Percentiles rank a stretch among this genome's conserved stretches.
These are phyloP conservation scores for Phaethon lepturus DNA, from an alignment of 2,113 vertebrate genomes.

Conservation along the genomic window DNA sequence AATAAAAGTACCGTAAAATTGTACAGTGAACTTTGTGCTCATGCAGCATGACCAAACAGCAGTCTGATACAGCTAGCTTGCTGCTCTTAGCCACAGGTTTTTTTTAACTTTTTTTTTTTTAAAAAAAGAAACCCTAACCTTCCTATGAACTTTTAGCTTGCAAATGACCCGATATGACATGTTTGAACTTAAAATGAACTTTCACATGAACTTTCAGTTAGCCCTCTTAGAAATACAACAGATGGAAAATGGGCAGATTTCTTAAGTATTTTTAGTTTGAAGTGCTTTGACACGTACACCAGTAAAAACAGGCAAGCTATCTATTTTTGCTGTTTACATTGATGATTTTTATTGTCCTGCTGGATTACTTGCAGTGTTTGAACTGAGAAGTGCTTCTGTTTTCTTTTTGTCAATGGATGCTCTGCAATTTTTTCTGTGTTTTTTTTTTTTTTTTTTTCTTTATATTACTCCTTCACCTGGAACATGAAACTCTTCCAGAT, in stretches of 20 bases:
- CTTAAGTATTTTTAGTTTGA: slow-evolving; percentile 76
- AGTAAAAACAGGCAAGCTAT: slow-evolving; percentile 58
- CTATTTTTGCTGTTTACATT: slow-evolving; percentile 72
- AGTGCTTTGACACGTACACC: slow-evolving; percentile 70
- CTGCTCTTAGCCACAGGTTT: background rate
- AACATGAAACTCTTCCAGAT: background rate
- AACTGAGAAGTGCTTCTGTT: background rate
- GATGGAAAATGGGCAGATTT: slow-evolving; percentile 79
- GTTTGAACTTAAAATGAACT: slow-evolving; percentile 82
- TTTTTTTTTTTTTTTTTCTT: background rate
- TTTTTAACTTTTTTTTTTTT: background rate
- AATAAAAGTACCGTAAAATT: background rate
- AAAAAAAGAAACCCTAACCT: slow-evolving; percentile 66
- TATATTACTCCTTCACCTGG: background rate
- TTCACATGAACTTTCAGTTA: slow-evolving; percentile 80
- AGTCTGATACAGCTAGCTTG: slow-evolving; percentile 36
- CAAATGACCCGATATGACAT: slow-evolving; percentile 77
- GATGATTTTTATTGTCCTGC: slow-evolving; percentile 53
- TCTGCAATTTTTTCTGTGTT: background rate
- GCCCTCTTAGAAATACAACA: slow-evolving; percentile 76
- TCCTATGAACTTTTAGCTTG: slow-evolving; percentile 81
- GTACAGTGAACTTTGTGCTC: background rate
- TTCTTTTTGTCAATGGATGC: background rate
- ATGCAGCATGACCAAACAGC: background rate
- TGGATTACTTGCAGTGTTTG: slow-evolving; percentile 46